Evolutionary conservation across 2,113 vertebrate species (phyloP).

Genomic region (Oreocharis arfaki): DNA sequence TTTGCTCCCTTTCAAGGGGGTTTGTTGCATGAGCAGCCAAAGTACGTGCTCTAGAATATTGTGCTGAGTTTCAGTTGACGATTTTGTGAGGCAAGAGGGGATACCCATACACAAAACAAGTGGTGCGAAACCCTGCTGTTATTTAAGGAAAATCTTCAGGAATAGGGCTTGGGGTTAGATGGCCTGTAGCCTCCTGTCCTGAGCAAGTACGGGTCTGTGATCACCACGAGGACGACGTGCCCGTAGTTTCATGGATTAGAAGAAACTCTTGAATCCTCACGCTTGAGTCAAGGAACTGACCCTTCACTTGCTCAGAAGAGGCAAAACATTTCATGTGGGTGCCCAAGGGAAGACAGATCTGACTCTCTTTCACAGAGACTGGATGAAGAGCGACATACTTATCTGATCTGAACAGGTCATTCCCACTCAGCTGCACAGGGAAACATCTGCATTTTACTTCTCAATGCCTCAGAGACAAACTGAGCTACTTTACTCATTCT

Average conservation of each 20-base stretch:
- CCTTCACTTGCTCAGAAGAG: background rate
- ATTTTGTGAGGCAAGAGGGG: background rate
- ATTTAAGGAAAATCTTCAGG: background rate
- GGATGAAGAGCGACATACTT: background rate
- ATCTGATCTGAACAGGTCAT: background rate
- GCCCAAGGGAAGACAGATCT: background rate
- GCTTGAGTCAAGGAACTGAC: background rate
- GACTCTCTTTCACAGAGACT: background rate
- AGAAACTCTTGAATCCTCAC: background rate
- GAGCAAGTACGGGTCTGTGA: background rate
- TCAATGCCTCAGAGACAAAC: background rate
- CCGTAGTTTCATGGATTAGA: background rate
- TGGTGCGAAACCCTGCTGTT: background rate
- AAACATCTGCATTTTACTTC: background rate
- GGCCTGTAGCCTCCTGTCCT: background rate
- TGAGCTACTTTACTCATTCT: background rate
- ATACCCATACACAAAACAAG: background rate
- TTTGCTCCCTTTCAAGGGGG: background rate
- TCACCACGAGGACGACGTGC: rapidly evolving
- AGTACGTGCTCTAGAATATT: rapidly evolving
- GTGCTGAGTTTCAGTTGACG: background rate
- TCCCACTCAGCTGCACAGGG: background rate
- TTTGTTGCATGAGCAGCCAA: background rate
- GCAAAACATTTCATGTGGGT: background rate
- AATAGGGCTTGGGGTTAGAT: background rate